Percentiles rank a stretch among this genome's conserved stretches.
These are phyloP conservation scores for Trissoscelio sp. DNA, from an alignment of 2,888 invertebrate species.

Conservation along the genomic window DNA sequence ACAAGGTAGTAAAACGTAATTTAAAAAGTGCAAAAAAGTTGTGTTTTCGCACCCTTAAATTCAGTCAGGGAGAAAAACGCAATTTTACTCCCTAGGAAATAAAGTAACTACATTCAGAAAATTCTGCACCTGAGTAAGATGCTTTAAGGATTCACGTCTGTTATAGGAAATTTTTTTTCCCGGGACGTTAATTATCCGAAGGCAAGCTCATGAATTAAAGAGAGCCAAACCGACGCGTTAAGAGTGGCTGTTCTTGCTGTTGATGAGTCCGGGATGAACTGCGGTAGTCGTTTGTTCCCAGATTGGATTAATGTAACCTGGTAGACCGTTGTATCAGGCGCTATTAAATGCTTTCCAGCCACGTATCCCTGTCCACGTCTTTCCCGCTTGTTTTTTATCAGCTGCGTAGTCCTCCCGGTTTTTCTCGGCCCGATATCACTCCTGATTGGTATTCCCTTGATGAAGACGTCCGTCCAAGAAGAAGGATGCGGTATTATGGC, in stretches of 20 bases:
- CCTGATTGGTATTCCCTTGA: slow-evolving; percentile 75
- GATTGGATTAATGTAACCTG: slow-evolving; percentile 66
- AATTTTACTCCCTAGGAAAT: too few species aligned
- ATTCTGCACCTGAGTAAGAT: slow-evolving; percentile 1
- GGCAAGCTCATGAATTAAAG: slow-evolving; percentile 80
- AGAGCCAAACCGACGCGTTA: slow-evolving; percentile 76
- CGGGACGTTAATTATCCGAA: slow-evolving; percentile 59
- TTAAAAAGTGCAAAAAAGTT: too few species aligned
- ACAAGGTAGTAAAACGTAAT: too few species aligned
- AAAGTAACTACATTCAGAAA: too few species aligned
- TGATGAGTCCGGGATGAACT: slow-evolving; percentile 61
- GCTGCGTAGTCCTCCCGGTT: slow-evolving; percentile 71
- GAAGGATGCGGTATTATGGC: slow-evolving; percentile 66
- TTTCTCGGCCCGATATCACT: slow-evolving; percentile 70
- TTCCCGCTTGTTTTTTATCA: slow-evolving; percentile 29
- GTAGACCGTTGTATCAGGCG: slow-evolving; percentile 71
- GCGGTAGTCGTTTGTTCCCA: slow-evolving; percentile 76
- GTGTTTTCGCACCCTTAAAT: too few species aligned
- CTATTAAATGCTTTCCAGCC: slow-evolving; percentile 77
- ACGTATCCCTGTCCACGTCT: slow-evolving; percentile 66
- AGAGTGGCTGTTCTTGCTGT: slow-evolving; percentile 72
- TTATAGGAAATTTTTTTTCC: slow-evolving; percentile 38
- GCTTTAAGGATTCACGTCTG: slow-evolving; percentile 1
- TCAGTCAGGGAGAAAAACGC: too few species aligned
- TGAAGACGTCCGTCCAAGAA: slow-evolving; percentile 77